Evolutionary conservation across 2,113 vertebrate species (phyloP).

Genomic region (Bos javanicus): DNA sequence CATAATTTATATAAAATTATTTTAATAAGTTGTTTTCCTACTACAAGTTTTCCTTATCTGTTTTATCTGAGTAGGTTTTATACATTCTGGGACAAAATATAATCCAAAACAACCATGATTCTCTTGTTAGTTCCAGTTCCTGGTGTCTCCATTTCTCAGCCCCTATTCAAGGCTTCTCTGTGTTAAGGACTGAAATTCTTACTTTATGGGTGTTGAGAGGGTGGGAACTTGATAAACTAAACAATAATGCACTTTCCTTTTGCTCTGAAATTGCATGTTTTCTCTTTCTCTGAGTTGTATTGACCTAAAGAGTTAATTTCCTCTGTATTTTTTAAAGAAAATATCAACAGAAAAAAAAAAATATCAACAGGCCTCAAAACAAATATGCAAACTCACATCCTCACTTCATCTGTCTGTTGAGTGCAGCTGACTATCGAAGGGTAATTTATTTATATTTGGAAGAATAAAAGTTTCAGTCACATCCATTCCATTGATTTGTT

Average conservation of each 20-base stretch:
- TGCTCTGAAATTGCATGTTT: conserved; percentile 70
- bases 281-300: conserved; percentile 74
- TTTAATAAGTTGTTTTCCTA: neutral
- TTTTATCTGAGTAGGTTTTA: neutral
- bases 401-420: neutral
- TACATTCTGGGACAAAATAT: neutral
- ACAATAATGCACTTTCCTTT: conserved; percentile 73
- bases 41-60: neutral
- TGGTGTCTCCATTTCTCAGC: neutral
- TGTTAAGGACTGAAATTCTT: conserved; percentile 39
- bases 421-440: neutral
- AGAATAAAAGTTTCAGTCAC: neutral
- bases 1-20: conserved; percentile 84
- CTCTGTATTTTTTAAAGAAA: conserved; percentile 70
- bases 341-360: conserved; percentile 32
- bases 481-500: neutral
- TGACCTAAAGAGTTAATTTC: conserved; percentile 72
- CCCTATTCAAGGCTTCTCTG: neutral
- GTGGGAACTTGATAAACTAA: conserved; percentile 63
- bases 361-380: conserved; percentile 35
- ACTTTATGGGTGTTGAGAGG: conserved; percentile 63
- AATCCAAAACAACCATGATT: neutral
- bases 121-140: neutral
- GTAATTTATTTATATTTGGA: neutral
- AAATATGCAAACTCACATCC: neutral